Conservation (phyloP, 2,113 vertebrate species). For the Lutjanus erythropterus region DNA sequence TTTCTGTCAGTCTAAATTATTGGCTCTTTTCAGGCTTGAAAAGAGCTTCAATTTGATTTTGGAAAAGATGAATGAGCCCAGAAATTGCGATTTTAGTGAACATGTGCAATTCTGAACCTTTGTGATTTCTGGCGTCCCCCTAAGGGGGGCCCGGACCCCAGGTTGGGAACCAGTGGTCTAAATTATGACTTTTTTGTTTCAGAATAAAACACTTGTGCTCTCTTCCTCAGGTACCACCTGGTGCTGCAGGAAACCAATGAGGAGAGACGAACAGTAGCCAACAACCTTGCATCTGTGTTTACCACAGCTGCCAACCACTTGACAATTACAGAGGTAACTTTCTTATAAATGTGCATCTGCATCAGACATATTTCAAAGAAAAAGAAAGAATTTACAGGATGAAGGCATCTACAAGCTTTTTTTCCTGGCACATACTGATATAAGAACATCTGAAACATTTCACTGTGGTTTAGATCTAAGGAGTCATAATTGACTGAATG, state of each 20-base stretch:
- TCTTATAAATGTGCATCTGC: background rate
- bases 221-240: constrained; percentile 81
- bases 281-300: constrained; percentile 79
- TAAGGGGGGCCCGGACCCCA: no score
- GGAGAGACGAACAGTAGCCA: constrained; percentile 79
- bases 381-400: background rate
- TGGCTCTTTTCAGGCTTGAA: no score
- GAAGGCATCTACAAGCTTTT: background rate
- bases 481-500: background rate
- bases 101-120: no score
- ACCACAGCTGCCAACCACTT: constrained; percentile 78
- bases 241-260: constrained; percentile 86
- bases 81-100: no score
- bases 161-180: no score
- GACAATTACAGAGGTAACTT: constrained; percentile 78
- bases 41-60: no score
- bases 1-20: background rate
- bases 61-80: no score
- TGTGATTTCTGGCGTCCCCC: no score
- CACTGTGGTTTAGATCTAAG: background rate
- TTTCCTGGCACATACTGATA: no score
- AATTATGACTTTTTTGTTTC: background rate
- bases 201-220: background rate
- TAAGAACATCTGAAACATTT: background rate
- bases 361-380: background rate